A percentile compares a stretch with the other conserved stretches of the same genome.
Evolutionary conservation across 2,797 vertebrate species (phyloP).

Genomic region (Leptodactylus fallax): DNA sequence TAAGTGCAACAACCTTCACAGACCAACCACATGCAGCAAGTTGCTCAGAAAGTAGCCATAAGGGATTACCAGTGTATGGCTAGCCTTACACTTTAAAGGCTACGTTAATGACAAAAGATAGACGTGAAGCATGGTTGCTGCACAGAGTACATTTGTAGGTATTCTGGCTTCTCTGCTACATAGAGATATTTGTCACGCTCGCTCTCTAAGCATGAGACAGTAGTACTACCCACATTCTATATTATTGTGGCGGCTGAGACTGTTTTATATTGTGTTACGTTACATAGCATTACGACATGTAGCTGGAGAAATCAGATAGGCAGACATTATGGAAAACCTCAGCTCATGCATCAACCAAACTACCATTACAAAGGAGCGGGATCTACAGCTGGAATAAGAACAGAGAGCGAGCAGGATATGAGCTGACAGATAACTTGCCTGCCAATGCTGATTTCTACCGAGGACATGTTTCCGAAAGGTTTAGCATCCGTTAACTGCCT

Average conservation of each 20-base stretch:
- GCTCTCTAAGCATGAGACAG: background rate
- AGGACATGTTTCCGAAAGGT: slow-evolving; percentile 63
- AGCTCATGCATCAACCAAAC: slow-evolving; percentile 48
- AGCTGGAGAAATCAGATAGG: slow-evolving; percentile 38
- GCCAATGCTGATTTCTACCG: slow-evolving; percentile 59
- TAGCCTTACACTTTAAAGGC: background rate
- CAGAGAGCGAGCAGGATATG: slow-evolving; percentile 59
- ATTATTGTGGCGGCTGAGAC: slow-evolving; percentile 3
- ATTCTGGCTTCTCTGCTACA: background rate
- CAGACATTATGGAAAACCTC: slow-evolving; percentile 43
- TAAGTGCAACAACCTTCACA: background rate
- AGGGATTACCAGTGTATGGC: background rate
- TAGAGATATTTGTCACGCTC: background rate
- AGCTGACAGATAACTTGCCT: slow-evolving; percentile 59
- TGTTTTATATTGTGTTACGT: slow-evolving; percentile 38
- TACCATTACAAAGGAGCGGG: slow-evolving; percentile 9
- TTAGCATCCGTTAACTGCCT: slow-evolving; percentile 63
- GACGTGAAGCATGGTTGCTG: background rate
- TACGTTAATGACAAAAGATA: background rate
- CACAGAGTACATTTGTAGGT: background rate
- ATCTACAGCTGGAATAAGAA: slow-evolving; percentile 53
- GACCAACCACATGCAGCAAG: background rate
- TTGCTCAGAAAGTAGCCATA: background rate
- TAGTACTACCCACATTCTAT: background rate
- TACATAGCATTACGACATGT: slow-evolving; percentile 24